Percentiles rank a stretch among this genome's conserved stretches.
phyloP scores from a whole-genome alignment of 2,113 vertebrate species.

The Ammodytes marinus region DNA sequence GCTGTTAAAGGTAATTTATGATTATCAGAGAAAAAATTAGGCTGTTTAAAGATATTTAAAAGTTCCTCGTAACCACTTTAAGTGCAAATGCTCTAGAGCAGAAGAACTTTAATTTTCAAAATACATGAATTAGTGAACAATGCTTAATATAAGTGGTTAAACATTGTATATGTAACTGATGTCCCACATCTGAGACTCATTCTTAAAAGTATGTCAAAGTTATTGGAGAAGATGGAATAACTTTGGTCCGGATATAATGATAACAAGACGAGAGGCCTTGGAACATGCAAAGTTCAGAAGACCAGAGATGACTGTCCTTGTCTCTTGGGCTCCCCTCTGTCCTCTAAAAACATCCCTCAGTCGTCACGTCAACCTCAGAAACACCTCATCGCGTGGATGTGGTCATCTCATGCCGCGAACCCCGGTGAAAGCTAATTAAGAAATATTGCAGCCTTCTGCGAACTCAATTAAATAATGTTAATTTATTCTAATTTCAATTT shows the following conservation, averaged over 20 bases:
- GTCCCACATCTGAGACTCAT: constrained; percentile 24
- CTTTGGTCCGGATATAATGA: constrained; percentile 44
- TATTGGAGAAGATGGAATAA: constrained; percentile 59
- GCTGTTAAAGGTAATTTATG: no score
- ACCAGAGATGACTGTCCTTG: constrained; percentile 70
- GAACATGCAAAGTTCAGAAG: constrained; percentile 54
- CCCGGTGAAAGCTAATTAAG: constrained; percentile 84
- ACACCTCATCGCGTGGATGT: constrained; percentile 49
- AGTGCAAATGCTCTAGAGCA: no score
- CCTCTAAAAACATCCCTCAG: constrained; percentile 65
- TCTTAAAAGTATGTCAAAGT: constrained; percentile 52
- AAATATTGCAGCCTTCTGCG: constrained; percentile 82
- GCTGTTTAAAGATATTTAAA: no score
- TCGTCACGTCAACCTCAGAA: constrained; percentile 63
- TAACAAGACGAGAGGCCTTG: constrained; percentile 61
- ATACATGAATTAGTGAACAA: not conserved
- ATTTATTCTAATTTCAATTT: constrained; percentile 88
- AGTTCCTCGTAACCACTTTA: no score
- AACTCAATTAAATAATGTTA: constrained; percentile 89
- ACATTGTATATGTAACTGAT: not conserved
- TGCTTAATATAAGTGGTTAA: not conserved
- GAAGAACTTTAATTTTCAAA: not conserved
- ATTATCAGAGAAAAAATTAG: no score
- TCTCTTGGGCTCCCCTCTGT: constrained; percentile 71
- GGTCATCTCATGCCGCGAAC: constrained; percentile 74